Base-by-base conservation (phyloP, 2,888 invertebrate species). In the Eupithecia subumbrata region DNA sequence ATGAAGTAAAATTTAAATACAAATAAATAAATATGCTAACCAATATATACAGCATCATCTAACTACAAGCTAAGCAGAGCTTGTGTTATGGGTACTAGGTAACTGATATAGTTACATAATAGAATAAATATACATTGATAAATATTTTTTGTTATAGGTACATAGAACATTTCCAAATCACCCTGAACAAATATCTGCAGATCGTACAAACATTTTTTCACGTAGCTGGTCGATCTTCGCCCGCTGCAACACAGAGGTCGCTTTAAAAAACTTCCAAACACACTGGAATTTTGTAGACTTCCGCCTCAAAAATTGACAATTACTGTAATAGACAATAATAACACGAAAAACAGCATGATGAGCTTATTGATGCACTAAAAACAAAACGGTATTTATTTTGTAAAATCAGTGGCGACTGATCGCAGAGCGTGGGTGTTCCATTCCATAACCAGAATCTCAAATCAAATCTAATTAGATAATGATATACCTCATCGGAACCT, bases 381-480 rank as follows among this genome's bases (percentile, higher is more conserved):
- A 22, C 52, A 56, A 56, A 22, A 56, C 52, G 9, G 22, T 56
- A 22, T 22, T 56, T 56, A 9, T 45, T 16, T 45, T 45, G 45
- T 16, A 22, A 4, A 56, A 56, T 11, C 75, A 69, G 75, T 70
- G 25, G n/a, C n/a, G 52, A 56, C 43, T 30, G 43, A 22, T 52
- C 56, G 56, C 63, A 69, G 12, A 30, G 52, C 34, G 22, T 14
- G 18, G 40, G 45, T 45, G 37, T 68, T 37, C 69, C 48, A 69
- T 71, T n/a, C 73, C 67, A 45, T 71, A 71, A 14, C 66, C 66
- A 71, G 67, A 63, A 67, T 69, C 22, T 45, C 25, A 48, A 63
- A 60, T 73, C 68, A 68, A 73, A 68, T 68, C 48, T 64, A 71
- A 71, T 56, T 68, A 74, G 40, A 74, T 74, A 72, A 77, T 74